These are phyloP conservation scores for Xestia xanthographa DNA, from an alignment of 2,888 invertebrate genomes.

Conservation along the genomic window DNA sequence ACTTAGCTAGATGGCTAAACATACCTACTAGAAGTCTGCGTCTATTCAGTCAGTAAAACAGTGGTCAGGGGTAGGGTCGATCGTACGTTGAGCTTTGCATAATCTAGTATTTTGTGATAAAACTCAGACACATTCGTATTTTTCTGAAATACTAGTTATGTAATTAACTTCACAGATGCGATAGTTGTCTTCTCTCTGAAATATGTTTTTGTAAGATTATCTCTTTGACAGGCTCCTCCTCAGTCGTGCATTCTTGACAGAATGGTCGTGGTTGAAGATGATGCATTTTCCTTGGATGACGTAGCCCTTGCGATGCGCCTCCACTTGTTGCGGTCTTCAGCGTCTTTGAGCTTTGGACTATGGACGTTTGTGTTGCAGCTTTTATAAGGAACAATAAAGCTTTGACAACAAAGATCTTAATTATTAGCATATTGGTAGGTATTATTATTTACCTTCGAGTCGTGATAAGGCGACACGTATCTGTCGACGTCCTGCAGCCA, in stretches of 20 bases:
- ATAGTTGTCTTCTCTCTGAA: not conserved
- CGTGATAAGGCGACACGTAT: slow-evolving; percentile 92
- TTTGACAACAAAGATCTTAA: not conserved
- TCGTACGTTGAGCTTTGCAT: not conserved
- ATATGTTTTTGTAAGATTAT: no score
- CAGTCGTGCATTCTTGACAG: no score
- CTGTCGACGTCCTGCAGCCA: slow-evolving; percentile 92
- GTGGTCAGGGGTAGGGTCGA: not conserved
- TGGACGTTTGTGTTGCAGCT: no score
- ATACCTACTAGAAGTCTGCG: not conserved
- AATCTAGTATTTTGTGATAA: not conserved
- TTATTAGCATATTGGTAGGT: not conserved
- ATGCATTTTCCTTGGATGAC: no score
- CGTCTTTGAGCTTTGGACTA: no score
- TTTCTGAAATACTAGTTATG: not conserved
- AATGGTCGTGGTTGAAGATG: no score
- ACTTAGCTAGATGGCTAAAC: not conserved
- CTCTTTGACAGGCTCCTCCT: no score
- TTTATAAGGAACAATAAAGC: no score
- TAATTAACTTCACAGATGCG: not conserved
- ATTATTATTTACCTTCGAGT: slow-evolving; percentile 68
- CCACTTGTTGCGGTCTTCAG: no score
- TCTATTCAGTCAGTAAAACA: not conserved
- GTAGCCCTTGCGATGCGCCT: no score
- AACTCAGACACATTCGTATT: not conserved